Conservation (phyloP, 2,888 invertebrate genomes). For the Eucera pruinosa region DNA sequence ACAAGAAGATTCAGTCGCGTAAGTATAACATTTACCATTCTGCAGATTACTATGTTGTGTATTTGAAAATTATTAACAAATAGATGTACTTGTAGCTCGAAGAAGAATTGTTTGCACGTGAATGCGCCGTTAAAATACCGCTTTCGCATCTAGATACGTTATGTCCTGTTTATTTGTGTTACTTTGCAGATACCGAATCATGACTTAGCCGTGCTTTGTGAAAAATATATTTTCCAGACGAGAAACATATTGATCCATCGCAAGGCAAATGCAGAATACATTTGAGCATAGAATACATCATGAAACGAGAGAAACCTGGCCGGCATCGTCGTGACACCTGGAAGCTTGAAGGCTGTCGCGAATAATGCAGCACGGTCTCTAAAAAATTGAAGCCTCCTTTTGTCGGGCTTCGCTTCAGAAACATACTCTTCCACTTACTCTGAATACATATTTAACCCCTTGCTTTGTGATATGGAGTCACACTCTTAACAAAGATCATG, state of each 20-base stretch:
- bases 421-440: not conserved
- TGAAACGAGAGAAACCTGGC: not conserved
- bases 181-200: not conserved
- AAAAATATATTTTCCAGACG: not conserved
- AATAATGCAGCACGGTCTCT: constrained; percentile 6
- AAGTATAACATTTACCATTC: no score
- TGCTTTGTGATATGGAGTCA: not conserved
- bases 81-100: not conserved
- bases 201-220: not conserved
- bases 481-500: not conserved
- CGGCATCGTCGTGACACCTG: constrained; percentile 6
- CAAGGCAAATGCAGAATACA: not conserved
- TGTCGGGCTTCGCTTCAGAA: not conserved
- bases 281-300: constrained; percentile 4
- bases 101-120: constrained; percentile 4
- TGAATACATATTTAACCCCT: not conserved
- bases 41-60: no score
- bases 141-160: not conserved
- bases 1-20: no score
- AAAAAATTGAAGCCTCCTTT: constrained; percentile 6
- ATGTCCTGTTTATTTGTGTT: no score
- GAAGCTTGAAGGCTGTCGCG: constrained; percentile 6
- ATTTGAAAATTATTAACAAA: constrained; percentile 11
- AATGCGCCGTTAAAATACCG: constrained; percentile 6
- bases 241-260: constrained; percentile 9